Conservation (phyloP, 2,797 vertebrate species). For the Pipistrellus nathusii region DNA sequence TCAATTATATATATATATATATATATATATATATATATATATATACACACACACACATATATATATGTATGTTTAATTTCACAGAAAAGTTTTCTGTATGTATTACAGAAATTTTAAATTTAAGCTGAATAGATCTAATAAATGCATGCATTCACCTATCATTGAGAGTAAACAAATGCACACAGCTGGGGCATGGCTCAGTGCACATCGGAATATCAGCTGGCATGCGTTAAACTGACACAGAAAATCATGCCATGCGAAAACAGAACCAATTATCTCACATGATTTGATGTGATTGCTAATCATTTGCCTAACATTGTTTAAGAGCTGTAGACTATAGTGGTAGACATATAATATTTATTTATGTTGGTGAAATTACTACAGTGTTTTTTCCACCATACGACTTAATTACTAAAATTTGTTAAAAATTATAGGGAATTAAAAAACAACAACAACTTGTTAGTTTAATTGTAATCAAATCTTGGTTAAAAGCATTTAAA, state of each 20-base stretch:
- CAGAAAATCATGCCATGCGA: not conserved
- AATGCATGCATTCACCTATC: not conserved
- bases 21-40: not conserved
- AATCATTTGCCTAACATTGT: not conserved
- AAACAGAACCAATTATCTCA: not conserved
- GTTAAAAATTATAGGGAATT: not conserved
- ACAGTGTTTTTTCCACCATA: not conserved
- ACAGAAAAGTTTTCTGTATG: not conserved
- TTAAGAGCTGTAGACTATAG: not conserved
- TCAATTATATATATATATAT: too few species aligned
- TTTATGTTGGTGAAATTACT: not conserved
- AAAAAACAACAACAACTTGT: not conserved
- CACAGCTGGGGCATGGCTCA: not conserved
- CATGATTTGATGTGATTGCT: not conserved
- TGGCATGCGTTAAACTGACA: not conserved
- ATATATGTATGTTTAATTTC: too few species aligned
- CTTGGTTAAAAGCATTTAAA: not conserved
- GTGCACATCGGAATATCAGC: not conserved
- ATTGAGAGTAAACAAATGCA: not conserved
- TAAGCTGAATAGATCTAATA: not conserved
- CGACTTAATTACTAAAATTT: not conserved
- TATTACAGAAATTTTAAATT: not conserved
- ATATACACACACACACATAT: too few species aligned
- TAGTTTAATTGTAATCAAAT: not conserved
- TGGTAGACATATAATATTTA: not conserved